Evolutionary conservation across 2,888 invertebrate species (phyloP), one percentile per base, ranked within the genome.

Genomic region (Agrochola lota): DNA sequence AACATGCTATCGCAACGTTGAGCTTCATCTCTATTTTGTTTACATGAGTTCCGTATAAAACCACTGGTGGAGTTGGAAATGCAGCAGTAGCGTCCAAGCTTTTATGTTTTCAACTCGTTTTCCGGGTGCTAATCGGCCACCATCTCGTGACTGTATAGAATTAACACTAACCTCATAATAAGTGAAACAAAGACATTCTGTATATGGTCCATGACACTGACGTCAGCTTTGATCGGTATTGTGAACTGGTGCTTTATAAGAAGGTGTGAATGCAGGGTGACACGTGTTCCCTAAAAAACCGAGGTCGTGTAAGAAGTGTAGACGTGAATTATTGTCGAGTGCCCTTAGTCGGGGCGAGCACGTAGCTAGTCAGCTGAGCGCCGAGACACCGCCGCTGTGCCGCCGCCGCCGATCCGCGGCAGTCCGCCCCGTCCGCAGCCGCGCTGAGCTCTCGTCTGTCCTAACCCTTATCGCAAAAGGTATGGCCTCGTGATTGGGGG

Each of bases 381-480:
- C 80, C 81, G 85, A 90, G 90, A 90, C 89, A 88, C 90, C 89
- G 89, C 80, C 84, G 84, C 82, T 87, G 74, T 74, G 86, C 83
- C 87, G 89, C 83, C 89, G 52, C 52, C 23, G 52, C 52, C 23
- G 8, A 52, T 52, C 23, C 52, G 91, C 93, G 93, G 90, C 94
- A 93, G 93, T 91, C 85, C 77, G 91, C 85, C 89, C 86, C 88
- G 88, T 79, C 83, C 85, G 85, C 89, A 90, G 85, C 87, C 89
- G 90, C 87, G 91, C 87, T 85, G 84, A 87, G 86, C 87, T 91
- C 91, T 91, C 92, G 90, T 93, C 92, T 91, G 86, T 89, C 91
- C 92, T 92, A 92, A 94, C 93, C 92, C 93, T 92, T 94, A 94
- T 95, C 95, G 93, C 90, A 85, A 85, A 86, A 91, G 89, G 89